phyloP scores from a whole-genome alignment of 23 tunicate species.

The Diplosoma virens region DNA sequence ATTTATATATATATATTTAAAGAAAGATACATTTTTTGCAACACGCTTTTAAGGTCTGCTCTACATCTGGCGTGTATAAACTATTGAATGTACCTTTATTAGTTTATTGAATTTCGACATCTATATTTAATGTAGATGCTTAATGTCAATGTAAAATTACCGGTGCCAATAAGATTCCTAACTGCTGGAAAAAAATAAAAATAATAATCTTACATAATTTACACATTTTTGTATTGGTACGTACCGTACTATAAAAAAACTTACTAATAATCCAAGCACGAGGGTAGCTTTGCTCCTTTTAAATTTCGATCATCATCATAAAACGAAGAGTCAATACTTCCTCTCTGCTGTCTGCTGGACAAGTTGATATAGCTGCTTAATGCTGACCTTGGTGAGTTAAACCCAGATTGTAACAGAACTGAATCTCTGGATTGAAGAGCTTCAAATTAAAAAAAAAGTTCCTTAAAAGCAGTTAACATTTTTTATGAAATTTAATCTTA shows the following conservation, averaged over 20 bases:
- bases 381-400: conserved; percentile 7
- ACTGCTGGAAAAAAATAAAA: too few species aligned
- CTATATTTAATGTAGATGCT: too few species aligned
- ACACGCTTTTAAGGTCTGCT: too few species aligned
- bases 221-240: background rate
- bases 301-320: conserved; percentile 2
- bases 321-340: conserved; percentile 1
- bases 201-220: background rate
- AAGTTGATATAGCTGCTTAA: background rate
- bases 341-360: conserved; percentile 1
- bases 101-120: too few species aligned
- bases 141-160: too few species aligned
- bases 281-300: background rate
- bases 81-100: too few species aligned
- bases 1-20: too few species aligned
- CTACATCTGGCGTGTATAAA: too few species aligned
- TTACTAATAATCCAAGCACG: conserved; percentile 26
- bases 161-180: too few species aligned
- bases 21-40: too few species aligned
- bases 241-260: background rate
- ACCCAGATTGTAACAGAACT: background rate
- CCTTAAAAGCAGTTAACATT: too few species aligned
- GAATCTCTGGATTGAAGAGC: background rate
- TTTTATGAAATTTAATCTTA: too few species aligned
- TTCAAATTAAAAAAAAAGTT: background rate